Conservation (phyloP, 2,888 invertebrate genomes). For the Chloroclysta siterata region DNA sequence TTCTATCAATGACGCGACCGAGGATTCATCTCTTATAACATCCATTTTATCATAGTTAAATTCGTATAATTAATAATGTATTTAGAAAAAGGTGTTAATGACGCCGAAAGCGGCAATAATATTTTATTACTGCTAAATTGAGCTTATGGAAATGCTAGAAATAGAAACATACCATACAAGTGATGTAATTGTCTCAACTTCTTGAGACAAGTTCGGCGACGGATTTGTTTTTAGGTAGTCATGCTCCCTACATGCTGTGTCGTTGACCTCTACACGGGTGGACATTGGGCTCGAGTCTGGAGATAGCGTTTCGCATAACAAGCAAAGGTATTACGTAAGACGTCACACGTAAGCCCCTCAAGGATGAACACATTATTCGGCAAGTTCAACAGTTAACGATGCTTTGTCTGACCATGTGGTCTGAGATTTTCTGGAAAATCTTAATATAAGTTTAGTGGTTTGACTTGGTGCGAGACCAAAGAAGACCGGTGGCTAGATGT, state of each 20-base stretch:
- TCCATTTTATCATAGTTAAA: too few relatives aligned
- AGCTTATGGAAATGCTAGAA: conserved; percentile 22
- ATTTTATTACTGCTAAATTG: conserved; percentile 12
- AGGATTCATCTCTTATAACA: too few relatives aligned
- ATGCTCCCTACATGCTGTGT: conserved; percentile 58
- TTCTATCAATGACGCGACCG: too few relatives aligned
- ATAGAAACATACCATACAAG: conserved; percentile 26
- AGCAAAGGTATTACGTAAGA: conserved; percentile 49
- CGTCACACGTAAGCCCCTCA: conserved; percentile 16
- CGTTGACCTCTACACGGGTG: conserved; percentile 66
- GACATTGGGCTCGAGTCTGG: conserved; percentile 61
- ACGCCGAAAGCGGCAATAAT: too few relatives aligned
- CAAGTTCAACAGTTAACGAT: conserved; percentile 21
- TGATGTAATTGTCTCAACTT: conserved; percentile 45
- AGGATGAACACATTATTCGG: conserved; percentile 16
- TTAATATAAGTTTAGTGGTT: not conserved
- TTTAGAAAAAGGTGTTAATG: too few relatives aligned
- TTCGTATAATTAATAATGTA: too few relatives aligned
- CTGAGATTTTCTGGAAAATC: conserved; percentile 4
- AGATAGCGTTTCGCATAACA: conserved; percentile 67
- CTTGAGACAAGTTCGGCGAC: conserved; percentile 36
- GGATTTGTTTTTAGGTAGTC: conserved; percentile 32
- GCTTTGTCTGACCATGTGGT: conserved; percentile 17
- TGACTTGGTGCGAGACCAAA: not conserved
- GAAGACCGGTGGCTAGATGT: too few relatives aligned